Evolutionary conservation across 2,113 vertebrate genomes (phyloP).

Genomic region (Pygathrix nemaeus): DNA sequence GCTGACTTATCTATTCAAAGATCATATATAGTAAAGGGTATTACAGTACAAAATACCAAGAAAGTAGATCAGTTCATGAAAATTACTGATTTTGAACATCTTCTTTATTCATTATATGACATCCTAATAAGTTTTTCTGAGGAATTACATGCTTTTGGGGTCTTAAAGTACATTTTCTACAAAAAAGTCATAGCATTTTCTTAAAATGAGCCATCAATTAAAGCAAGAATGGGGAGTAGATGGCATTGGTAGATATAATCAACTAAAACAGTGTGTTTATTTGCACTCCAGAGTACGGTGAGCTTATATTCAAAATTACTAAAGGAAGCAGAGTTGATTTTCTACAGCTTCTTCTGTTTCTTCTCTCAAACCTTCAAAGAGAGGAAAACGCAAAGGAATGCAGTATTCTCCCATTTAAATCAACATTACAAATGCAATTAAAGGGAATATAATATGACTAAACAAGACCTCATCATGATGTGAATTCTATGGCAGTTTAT

Average conservation of each 20-base stretch:
- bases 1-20: background rate
- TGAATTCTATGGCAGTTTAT: background rate
- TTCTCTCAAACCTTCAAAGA: background rate
- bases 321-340: background rate
- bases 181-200: background rate
- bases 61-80: background rate
- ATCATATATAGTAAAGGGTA: background rate
- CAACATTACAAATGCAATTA: background rate
- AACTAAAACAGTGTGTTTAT: background rate
- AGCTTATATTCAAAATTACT: background rate
- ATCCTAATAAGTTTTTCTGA: background rate
- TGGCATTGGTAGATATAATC: background rate
- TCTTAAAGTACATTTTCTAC: background rate
- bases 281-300: background rate
- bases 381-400: background rate
- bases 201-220: background rate
- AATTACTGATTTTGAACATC: background rate
- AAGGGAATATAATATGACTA: background rate
- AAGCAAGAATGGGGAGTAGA: background rate
- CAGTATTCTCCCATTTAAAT: background rate
- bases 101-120: background rate
- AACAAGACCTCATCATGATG: background rate
- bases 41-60: background rate
- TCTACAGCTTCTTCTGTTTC: background rate
- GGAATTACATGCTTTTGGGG: background rate